Evolutionary conservation across 1,140 invertebrate species (phyloP), one percentile per base, ranked within the genome.

Genomic region (Panulirus ornatus): DNA sequence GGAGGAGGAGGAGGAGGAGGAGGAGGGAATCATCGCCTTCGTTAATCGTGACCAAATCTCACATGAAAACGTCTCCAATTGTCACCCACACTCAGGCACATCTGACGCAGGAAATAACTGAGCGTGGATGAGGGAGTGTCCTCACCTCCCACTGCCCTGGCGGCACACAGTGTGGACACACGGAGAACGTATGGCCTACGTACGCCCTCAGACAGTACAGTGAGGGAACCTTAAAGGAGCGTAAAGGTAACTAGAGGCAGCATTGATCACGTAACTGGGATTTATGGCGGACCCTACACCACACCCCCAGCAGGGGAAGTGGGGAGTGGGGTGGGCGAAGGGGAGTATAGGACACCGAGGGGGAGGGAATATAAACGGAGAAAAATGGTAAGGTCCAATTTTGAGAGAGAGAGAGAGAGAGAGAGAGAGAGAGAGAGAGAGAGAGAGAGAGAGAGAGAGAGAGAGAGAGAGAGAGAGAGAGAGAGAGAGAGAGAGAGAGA

Each of bases 401-500:
- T 6, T n/a, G 54, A 58, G 81, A 42, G 27, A 38, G 58, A 40
- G 81, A 84, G 58, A 81, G 44, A 81, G 78, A 51, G 78, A 51
- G 44, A 81, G 78, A 47, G 75, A 47, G 75, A 47, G 75, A 42
- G 75, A 78, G 75, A 78, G 75, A 78, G 75, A 78, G 75, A 78
- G 75, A 79, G 38, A 79, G 40, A 51, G 38, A 16, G 70, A 38
- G 70, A 71, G 70, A 71, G 70, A 44, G 42, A 44, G 42, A 54
- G 6, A 81, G 44, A 44, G 75, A 40, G 40, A n/a, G 1, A 42
- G 47, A 51, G 51, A 51, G 44, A 51, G 51, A 51, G 19, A 34
- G 47, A 38, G 70, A 30, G 8, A 27, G 44, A 6, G 71, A 6
- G 71, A 8, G 71, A 3, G 11, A 34, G 71, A n/a, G 42, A 51